These are phyloP conservation scores for Eubucco bourcierii DNA, from an alignment of 2,113 vertebrate species.

Conservation along the genomic window DNA sequence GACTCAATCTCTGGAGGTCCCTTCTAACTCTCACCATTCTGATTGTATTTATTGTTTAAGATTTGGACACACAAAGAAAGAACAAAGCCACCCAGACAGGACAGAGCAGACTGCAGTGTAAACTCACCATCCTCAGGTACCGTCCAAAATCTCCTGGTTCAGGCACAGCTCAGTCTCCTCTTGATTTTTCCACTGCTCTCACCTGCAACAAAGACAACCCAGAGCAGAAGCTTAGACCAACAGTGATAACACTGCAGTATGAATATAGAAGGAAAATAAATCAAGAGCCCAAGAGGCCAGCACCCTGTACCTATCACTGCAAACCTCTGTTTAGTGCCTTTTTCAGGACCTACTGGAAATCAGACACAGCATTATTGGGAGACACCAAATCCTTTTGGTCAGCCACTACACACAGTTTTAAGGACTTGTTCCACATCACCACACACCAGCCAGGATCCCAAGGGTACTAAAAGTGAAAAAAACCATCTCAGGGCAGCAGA, in stretches of 20 bases:
- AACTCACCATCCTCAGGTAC: slow-evolving; percentile 62
- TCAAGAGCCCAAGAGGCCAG: neutral
- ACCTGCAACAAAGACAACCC: slow-evolving; percentile 28
- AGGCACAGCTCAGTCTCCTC: neutral
- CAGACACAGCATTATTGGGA: neutral
- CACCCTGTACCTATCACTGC: neutral
- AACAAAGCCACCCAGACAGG: neutral
- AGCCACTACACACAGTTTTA: neutral
- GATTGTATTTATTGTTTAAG: neutral
- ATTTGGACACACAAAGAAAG: neutral
- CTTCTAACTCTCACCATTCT: too few relatives aligned
- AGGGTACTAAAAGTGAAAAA: neutral
- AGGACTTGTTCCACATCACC: neutral
- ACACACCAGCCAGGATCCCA: neutral
- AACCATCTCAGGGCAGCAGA: accelerated
- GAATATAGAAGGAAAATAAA: accelerated
- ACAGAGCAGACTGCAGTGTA: neutral
- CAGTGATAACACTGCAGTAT: neutral
- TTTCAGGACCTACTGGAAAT: neutral
- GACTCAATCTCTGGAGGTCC: too few relatives aligned
- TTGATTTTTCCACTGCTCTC: neutral
- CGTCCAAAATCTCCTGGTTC: neutral
- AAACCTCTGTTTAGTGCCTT: neutral
- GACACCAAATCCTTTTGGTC: neutral
- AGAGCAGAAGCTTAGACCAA: neutral